Base-by-base conservation (phyloP, 2,113 vertebrate species). In the Piaya cayana region DNA sequence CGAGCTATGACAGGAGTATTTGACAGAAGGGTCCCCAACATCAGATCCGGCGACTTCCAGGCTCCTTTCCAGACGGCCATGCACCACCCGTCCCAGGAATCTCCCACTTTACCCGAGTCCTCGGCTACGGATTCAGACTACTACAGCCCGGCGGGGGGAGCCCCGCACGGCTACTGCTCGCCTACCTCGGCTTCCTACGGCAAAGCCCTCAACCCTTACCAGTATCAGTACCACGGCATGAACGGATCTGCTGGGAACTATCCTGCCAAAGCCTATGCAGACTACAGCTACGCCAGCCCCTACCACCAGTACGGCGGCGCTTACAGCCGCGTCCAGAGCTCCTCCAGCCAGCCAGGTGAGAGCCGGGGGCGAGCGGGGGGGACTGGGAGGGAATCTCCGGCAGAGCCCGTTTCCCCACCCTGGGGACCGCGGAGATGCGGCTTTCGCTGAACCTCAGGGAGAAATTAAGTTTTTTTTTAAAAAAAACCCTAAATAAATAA, bases 81-180 rank as follows among this genome's bases (percentile, higher is more conserved):
- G 98, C 98, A 98, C 96, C 99, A 98, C 95, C 99, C 98, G 95
- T 98, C 98, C 98, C 99, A 99, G 98, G 99, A 99, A 98, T 99
- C 99, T 90, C 99, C 99, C 77, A 99, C 99, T 97, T 97, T 99
- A 96, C 99, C 99, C 59, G 99, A 99, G 97, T 99, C 99, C 36
- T 98, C 99, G 75, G 99, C 99, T 96, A 99, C 99, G 96, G 99
- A 99, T 98, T 99, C 99, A 94, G 99, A 99, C 98, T 99, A 99
- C 97, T 99, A 99, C 98, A 99, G 99, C 96, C 98, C 99, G n/a
- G 96, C 98, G 71, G 98, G 98, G 86, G 98, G 98, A 94, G 98
- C 99, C 94, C 97, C 98, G 87, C 99, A 99, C 96, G 99, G 99
- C 95, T 99, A 99, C 98, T 99, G 99, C 97, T 99, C 99, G 82